Evolutionary conservation across 2,888 invertebrate species (phyloP).

Genomic region (Drosophila parthenogenetica): DNA sequence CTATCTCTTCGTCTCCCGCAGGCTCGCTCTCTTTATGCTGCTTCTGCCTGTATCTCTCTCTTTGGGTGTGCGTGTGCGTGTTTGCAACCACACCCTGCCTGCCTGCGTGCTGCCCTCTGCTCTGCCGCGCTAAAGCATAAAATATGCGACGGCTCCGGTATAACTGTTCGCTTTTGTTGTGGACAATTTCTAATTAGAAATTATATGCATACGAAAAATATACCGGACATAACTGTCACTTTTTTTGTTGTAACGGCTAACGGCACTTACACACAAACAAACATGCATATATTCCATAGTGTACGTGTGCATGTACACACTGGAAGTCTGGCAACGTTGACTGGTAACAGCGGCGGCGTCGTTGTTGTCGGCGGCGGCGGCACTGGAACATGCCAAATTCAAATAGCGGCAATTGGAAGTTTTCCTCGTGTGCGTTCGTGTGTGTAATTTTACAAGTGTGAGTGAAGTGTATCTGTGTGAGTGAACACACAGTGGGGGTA

Average conservation of each 20-base stretch:
- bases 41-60: constrained; percentile 25
- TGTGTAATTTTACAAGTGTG: constrained; percentile 54
- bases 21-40: constrained; percentile 35
- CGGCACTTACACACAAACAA: constrained; percentile 33
- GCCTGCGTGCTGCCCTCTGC: constrained; percentile 30
- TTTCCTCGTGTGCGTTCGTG: constrained; percentile 53
- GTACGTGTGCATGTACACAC: constrained; percentile 49
- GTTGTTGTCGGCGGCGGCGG: constrained; percentile 16
- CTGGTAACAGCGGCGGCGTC: background rate
- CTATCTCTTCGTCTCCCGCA: constrained; percentile 17
- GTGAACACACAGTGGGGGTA: constrained; percentile 60
- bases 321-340: constrained; percentile 47
- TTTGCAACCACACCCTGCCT: constrained; percentile 72
- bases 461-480: constrained; percentile 27
- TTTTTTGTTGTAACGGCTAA: constrained; percentile 64
- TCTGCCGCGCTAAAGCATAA: constrained; percentile 67
- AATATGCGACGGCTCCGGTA: constrained; percentile 62
- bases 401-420: constrained; percentile 75
- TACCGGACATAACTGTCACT: constrained; percentile 75
- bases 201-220: constrained; percentile 49
- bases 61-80: constrained; percentile 28
- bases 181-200: constrained; percentile 77
- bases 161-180: constrained; percentile 61
- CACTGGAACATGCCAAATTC: constrained; percentile 75
- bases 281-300: constrained; percentile 9